phyloP scores from a whole-genome alignment of 2,113 vertebrate species.

The Cacatua alba region DNA sequence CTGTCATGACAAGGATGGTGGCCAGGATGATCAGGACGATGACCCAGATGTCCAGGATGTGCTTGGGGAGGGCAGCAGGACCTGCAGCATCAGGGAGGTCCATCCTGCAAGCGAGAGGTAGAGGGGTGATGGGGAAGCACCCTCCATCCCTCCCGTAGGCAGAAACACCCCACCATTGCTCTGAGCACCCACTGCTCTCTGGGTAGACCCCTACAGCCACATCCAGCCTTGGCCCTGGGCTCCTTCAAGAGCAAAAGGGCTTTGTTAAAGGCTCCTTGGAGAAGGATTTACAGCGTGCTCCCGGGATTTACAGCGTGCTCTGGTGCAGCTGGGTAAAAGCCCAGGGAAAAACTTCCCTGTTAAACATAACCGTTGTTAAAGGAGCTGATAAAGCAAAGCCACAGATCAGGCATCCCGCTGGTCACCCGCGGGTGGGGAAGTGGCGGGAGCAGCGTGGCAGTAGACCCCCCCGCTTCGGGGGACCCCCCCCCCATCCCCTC shows the following conservation, averaged over 20 bases:
- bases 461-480: not conserved
- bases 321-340: not conserved
- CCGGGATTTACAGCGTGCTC: not conserved
- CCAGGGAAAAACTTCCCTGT: not conserved
- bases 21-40: slow-evolving; percentile 83
- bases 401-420: fast-evolving
- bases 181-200: not conserved
- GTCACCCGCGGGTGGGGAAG: not conserved
- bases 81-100: not conserved
- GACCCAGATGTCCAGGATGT: slow-evolving; percentile 83
- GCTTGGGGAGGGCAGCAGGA: slow-evolving; percentile 65
- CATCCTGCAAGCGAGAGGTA: slow-evolving; percentile 63
- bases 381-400: not conserved
- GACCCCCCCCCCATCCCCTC: not conserved
- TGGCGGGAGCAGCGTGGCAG: no score
- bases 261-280: not conserved
- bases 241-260: not conserved
- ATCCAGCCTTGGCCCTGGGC: not conserved
- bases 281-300: not conserved
- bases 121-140: not conserved
- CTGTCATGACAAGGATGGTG: slow-evolving; percentile 81
- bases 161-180: not conserved
- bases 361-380: not conserved
- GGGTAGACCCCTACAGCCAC: fast-evolving
- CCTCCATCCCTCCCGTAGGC: not conserved